These are phyloP conservation scores for Epistrophella euchroma DNA, from an alignment of 2,888 invertebrate genomes.

Conservation along the genomic window DNA sequence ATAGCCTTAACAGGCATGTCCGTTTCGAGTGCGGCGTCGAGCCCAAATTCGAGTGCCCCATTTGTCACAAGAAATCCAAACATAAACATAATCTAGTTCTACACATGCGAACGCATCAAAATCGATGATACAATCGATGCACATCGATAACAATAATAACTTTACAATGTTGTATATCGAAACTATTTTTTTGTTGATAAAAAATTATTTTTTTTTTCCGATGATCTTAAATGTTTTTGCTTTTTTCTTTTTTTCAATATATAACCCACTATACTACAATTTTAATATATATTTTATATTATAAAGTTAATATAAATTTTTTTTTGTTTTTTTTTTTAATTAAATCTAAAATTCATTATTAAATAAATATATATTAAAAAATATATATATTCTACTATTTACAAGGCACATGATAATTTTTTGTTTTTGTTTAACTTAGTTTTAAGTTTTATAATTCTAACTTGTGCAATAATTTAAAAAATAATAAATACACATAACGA, in stretches of 20 bases:
- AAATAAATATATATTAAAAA: constrained; percentile 8
- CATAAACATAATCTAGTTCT: constrained; percentile 84
- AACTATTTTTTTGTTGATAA: constrained; percentile 59
- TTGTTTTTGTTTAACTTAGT: constrained; percentile 52
- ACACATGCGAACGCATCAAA: constrained; percentile 84
- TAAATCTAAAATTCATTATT: constrained; percentile 26
- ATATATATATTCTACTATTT: constrained; percentile 41
- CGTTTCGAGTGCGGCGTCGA: constrained; percentile 87
- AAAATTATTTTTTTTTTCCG: constrained; percentile 79
- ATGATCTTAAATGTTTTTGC: constrained; percentile 83
- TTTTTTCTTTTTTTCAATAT: constrained; percentile 78
- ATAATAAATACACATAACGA: constrained; percentile 51
- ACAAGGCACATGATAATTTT: constrained; percentile 61
- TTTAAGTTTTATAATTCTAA: constrained; percentile 46
- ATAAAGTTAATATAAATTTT: constrained; percentile 11
- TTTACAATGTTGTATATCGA: constrained; percentile 65
- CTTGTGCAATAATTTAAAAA: constrained; percentile 61
- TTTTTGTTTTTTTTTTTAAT: constrained; percentile 31
- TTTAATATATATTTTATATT: constrained; percentile 26
- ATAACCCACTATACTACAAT: constrained; percentile 37
- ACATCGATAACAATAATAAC: constrained; percentile 61
- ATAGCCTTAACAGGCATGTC: constrained; percentile 86
- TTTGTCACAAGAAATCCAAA: constrained; percentile 86
- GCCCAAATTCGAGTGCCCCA: constrained; percentile 86
- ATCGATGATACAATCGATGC: constrained; percentile 84